Evolutionary conservation across 2,797 vertebrate species (phyloP).

Genomic region (Sebastes aleutianus): DNA sequence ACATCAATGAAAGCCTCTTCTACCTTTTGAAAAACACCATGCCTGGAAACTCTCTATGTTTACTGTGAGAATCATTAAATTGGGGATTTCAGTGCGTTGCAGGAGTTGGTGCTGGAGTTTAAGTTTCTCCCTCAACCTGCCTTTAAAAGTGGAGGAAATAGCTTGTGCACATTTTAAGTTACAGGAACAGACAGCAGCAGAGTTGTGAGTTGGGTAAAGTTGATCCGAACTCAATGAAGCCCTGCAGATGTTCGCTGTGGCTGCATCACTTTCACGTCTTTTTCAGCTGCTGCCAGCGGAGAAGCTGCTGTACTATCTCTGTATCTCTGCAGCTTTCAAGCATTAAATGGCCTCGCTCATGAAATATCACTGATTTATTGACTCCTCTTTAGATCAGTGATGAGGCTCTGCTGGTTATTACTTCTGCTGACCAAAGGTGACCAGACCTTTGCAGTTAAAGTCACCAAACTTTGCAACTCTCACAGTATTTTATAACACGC

Average conservation of each 20-base stretch:
- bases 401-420: neutral
- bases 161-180: neutral
- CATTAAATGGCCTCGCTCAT: neutral
- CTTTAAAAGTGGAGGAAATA: neutral
- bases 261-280: neutral
- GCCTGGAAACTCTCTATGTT: neutral
- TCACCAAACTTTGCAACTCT: no score
- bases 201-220: no score
- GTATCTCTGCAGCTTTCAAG: neutral
- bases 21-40: conserved; percentile 6
- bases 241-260: neutral
- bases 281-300: neutral
- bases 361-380: neutral
- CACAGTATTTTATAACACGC: no score
- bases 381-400: neutral
- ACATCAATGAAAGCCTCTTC: conserved; percentile 16
- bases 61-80: neutral
- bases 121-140: neutral
- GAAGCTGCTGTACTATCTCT: neutral
- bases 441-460: neutral
- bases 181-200: neutral
- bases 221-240: neutral
- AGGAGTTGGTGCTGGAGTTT: neutral
- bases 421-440: neutral
- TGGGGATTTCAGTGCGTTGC: neutral